phyloP scores from a whole-genome alignment of 2,888 invertebrate genomes.

The Ophioninae sp. region DNA sequence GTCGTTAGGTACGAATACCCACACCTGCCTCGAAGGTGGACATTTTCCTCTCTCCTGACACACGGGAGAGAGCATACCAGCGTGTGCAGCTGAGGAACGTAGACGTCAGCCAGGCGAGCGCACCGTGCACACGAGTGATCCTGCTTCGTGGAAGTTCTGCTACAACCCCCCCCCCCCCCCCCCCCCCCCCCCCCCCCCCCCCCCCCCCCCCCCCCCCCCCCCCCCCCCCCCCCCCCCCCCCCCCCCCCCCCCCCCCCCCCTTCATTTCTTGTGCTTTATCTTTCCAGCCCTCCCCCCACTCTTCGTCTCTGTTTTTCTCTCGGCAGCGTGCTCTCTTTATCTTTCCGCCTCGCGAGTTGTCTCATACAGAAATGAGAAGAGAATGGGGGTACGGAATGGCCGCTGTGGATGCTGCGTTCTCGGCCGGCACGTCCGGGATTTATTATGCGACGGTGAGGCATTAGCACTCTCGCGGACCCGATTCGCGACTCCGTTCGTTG shows the following conservation, averaged over 20 bases:
- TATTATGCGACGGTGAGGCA: slow-evolving; percentile 63
- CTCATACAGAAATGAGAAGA: slow-evolving; percentile 59
- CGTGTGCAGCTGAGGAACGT: slow-evolving; percentile 26
- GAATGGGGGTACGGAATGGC: slow-evolving; percentile 55
- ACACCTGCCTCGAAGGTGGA: slow-evolving; percentile 53
- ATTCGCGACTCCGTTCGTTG: slow-evolving; percentile 32
- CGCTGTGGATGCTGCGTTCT: slow-evolving; percentile 36
- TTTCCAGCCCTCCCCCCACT: slow-evolving; percentile 1
- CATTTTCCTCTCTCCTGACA: slow-evolving; percentile 32
- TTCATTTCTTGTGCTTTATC: slow-evolving; percentile 11
- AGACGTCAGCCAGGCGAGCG: slow-evolving; percentile 28
- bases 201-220: slow-evolving; percentile 11
- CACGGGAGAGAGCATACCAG: slow-evolving; percentile 10
- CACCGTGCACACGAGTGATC: slow-evolving; percentile 47
- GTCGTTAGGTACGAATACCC: slow-evolving; percentile 18
- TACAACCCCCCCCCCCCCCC: slow-evolving; percentile 28
- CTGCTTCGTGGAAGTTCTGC: slow-evolving; percentile 68
- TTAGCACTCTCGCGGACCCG: slow-evolving; percentile 51
- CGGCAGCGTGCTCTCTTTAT: background rate
- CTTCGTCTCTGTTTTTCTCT: slow-evolving; percentile 24
- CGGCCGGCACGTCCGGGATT: slow-evolving; percentile 56
- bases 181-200: slow-evolving; percentile 14
- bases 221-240: slow-evolving; percentile 4
- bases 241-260: background rate
- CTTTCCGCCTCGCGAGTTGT: background rate